Percentiles rank a stretch among this genome's conserved stretches.
phyloP scores from a whole-genome alignment of 2,888 invertebrate species.

The Epistrophe grossulariae region DNA sequence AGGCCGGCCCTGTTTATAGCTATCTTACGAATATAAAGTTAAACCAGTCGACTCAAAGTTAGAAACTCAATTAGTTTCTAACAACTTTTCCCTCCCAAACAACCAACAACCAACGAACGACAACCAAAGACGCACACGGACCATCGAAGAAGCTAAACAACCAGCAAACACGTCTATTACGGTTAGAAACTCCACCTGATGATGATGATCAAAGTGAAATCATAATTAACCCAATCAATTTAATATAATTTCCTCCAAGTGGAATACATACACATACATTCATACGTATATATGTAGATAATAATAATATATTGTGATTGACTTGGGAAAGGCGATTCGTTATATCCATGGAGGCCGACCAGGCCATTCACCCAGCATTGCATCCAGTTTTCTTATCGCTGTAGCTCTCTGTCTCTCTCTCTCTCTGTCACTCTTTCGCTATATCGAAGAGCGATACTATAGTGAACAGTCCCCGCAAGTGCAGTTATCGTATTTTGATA shows the following conservation, averaged over 20 bases:
- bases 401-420: neutral
- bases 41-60: constrained; percentile 56
- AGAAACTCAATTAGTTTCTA: constrained; percentile 49
- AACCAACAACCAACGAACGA: neutral
- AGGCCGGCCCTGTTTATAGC: too few relatives aligned
- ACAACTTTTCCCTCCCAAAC: constrained; percentile 19
- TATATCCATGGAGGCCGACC: constrained; percentile 16
- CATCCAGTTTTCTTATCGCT: constrained; percentile 56
- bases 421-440: neutral
- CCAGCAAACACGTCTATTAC: constrained; percentile 33
- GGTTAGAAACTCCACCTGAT: constrained; percentile 55
- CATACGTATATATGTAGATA: neutral
- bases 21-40: neutral
- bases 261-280: neutral
- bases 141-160: constrained; percentile 34
- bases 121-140: neutral
- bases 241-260: constrained; percentile 57
- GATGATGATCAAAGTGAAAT: constrained; percentile 57
- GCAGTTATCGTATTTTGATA: constrained; percentile 43
- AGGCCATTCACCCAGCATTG: constrained; percentile 54
- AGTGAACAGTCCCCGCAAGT: constrained; percentile 24
- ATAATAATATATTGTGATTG: neutral
- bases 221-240: constrained; percentile 71
- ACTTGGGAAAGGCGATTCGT: neutral
- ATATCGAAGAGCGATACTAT: neutral